Base-by-base conservation (phyloP, 2,888 invertebrate species). In the Amiota minor region DNA sequence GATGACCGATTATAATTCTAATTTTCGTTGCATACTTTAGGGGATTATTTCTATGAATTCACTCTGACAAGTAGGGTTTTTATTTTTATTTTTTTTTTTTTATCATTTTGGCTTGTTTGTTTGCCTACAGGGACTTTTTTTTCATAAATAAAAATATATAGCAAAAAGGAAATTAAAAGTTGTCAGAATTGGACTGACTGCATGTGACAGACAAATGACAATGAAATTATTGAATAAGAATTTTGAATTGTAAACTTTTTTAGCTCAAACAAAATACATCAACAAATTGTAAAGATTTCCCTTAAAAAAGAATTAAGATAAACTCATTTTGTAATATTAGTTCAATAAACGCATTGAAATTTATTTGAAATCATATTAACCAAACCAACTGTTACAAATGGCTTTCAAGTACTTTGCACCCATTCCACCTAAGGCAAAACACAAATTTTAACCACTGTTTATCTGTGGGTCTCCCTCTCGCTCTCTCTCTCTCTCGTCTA, bases 311-410 rank as follows among this genome's bases (percentile, higher is more conserved):
- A 6, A 35, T 35, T 35, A 8, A 55, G 55, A 16, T 16, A 14
- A n/a, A 55, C 55, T n/a, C 55, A 55, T 55, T 10, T 14, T 55
- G 55, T 18, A 11, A 11, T 23, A 23, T 0, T 23, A 11, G 20
- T 23, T 9, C 14, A 2, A 12, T 61, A 23, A 9, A 20, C 14
- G 61, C 61, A 20, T 11, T 9, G 20, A 20, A 61, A 45, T 12
- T 53, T 72, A 71, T 64, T 72, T 71, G 6, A 20, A 73, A 82
- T 76, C 79, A 76, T 77, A 81, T 84, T 81, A 77, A 75, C 53
- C 47, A 75, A 77, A 72, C 77, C 84, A 82, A 81, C 84, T 82
- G 82, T 75, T 81, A 74, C 69, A 72, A 82, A 81, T 61, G 59
- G 16, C 46, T 20, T 20, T 23, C 53, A 68, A 72, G 55, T 56